Evolutionary conservation across 1,140 invertebrate species (phyloP).

Genomic region (Octopus bimaculoides): DNA sequence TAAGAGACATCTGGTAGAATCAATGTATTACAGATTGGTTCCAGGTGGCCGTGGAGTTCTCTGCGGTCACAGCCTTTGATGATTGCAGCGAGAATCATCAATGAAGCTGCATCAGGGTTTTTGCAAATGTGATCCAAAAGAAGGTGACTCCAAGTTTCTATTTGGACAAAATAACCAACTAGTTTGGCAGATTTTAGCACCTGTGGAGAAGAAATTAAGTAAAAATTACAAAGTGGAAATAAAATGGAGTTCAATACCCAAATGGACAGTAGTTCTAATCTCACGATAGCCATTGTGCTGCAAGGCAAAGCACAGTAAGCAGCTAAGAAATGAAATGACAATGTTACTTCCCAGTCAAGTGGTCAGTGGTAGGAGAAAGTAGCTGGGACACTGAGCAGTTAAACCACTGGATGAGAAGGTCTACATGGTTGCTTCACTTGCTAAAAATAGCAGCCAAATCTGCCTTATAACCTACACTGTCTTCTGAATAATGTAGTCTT

Average conservation of each 20-base stretch:
- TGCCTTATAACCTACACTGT: no score
- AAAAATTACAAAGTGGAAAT: no score
- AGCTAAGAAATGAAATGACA: no score
- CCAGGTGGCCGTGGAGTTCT: constrained; percentile 36
- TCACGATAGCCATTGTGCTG: neutral
- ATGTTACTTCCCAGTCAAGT: no score
- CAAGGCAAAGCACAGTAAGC: neutral
- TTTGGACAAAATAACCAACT: constrained; percentile 70
- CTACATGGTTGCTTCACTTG: no score
- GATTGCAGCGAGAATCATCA: constrained; percentile 49
- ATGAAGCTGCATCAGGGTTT: constrained; percentile 36
- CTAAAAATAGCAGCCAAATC: no score
- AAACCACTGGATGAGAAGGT: no score
- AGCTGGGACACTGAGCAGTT: no score
- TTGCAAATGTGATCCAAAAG: constrained; percentile 36
- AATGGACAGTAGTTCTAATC: neutral
- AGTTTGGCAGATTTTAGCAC: constrained; percentile 65
- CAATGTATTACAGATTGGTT: constrained; percentile 36
- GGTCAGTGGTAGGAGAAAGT: no score
- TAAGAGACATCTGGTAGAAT: constrained; percentile 29
- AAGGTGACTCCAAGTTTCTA: constrained; percentile 52
- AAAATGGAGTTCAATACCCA: no score
- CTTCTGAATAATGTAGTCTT: no score
- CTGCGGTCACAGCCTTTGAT: constrained; percentile 37
- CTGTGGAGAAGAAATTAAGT: constrained; percentile 40